Conservation (phyloP, 1,140 invertebrate genomes). For the Asobara japonica region DNA sequence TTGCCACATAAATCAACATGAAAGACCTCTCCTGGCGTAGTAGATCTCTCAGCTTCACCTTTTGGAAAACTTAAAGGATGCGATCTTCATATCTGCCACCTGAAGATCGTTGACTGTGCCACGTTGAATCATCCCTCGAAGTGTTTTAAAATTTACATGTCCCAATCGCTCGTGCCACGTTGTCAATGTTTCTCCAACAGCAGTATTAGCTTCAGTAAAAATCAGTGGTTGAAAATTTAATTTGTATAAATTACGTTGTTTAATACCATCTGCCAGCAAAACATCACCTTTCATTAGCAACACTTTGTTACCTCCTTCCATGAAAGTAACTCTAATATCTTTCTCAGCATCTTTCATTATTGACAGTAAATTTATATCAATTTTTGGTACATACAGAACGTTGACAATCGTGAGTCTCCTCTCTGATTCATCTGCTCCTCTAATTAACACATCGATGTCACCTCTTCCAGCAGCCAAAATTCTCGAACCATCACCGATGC, state of each 20-base stretch:
- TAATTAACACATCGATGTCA: too few relatives aligned
- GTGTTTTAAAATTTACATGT: neutral
- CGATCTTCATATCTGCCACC: slow-evolving; percentile 37
- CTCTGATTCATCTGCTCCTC: neutral
- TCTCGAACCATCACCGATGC: neutral
- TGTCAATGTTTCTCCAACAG: neutral
- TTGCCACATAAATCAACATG: neutral
- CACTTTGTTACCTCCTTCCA: neutral
- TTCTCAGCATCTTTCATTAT: neutral
- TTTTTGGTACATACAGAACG: neutral
- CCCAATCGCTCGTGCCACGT: neutral
- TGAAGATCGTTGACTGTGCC: neutral
- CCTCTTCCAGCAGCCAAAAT: neutral
- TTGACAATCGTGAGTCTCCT: neutral
- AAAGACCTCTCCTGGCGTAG: neutral
- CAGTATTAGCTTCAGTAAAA: neutral
- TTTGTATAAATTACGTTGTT: neutral
- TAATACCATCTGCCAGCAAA: neutral
- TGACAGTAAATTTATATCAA: neutral
- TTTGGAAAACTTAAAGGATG: slow-evolving; percentile 42
- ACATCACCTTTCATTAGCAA: neutral
- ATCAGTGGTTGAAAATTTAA: neutral
- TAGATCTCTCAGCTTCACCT: slow-evolving; percentile 27
- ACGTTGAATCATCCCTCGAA: neutral
- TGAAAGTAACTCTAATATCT: neutral